Conservation (phyloP, 30 jellyfish, hydroid and myxozoan species). For the Pseudorhiza aurosa region DNA sequence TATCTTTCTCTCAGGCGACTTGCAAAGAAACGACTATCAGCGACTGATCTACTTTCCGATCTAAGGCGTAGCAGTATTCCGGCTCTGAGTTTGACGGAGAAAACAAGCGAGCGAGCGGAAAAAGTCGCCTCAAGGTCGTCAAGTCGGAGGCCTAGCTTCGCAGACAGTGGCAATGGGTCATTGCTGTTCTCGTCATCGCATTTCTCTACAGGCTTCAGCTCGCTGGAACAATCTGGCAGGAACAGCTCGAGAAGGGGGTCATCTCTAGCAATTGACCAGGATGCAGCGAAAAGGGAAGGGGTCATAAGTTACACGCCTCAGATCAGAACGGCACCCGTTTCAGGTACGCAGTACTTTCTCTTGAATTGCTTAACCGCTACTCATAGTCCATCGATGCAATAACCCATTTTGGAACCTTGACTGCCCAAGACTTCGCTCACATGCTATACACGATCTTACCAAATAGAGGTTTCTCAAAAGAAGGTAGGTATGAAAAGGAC, state of each 20-base stretch:
- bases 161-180: constrained; percentile 62
- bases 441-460: too few species aligned
- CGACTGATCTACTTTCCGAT: constrained; percentile 18
- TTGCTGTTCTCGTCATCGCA: constrained; percentile 52
- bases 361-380: too few species aligned
- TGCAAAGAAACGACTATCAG: constrained; percentile 38
- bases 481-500: too few species aligned
- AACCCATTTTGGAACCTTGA: too few species aligned
- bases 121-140: constrained; percentile 26
- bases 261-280: constrained; percentile 59
- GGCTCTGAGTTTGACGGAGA: constrained; percentile 16
- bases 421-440: too few species aligned
- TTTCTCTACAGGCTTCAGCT: not conserved
- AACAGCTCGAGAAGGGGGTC: constrained; percentile 71
- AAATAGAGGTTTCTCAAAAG: too few species aligned
- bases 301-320: constrained; percentile 84
- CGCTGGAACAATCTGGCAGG: constrained; percentile 30
- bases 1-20: constrained; percentile 9
- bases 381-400: too few species aligned
- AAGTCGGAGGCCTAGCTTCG: constrained; percentile 40
- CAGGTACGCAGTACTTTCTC: too few species aligned
- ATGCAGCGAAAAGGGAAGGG: constrained; percentile 65
- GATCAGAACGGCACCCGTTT: constrained; percentile 74
- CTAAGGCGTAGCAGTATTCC: constrained; percentile 62
- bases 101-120: constrained; percentile 25